Evolutionary conservation across 2,797 vertebrate species (phyloP).

Genomic region (Pangasius larnaudii): DNA sequence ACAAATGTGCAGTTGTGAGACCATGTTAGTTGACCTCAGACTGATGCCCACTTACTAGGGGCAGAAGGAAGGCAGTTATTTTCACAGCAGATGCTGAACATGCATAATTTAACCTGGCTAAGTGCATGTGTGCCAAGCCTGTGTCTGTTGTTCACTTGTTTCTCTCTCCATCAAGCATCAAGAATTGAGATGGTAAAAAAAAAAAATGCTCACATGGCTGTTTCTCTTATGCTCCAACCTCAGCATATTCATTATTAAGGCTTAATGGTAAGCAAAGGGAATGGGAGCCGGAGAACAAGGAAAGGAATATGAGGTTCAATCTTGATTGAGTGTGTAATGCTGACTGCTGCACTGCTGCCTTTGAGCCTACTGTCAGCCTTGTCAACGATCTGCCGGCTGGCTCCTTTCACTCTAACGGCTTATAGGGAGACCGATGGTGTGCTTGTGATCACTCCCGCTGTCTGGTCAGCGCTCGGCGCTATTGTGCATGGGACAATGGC

Average conservation of each 20-base stretch:
- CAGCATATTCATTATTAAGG: background rate
- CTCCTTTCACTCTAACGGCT: constrained; percentile 34
- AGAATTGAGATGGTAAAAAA: background rate
- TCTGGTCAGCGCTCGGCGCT: constrained; percentile 44
- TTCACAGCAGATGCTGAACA: constrained; percentile 63
- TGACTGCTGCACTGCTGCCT: background rate
- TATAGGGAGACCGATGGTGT: constrained; percentile 38
- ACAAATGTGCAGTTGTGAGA: background rate
- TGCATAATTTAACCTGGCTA: constrained; percentile 76
- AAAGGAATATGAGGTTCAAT: background rate
- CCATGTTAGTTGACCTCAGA: constrained; percentile 3
- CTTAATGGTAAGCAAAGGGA: background rate
- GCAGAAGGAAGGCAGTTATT: background rate
- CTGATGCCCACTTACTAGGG: background rate
- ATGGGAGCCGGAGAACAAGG: background rate
- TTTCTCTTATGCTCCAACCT: background rate
- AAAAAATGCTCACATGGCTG: background rate
- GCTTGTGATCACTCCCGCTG: constrained; percentile 46
- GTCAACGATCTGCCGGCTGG: constrained; percentile 34
- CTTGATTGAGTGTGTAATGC: background rate
- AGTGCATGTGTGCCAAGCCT: constrained; percentile 62
- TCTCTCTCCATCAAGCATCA: constrained; percentile 24
- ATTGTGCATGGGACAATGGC: constrained; percentile 41
- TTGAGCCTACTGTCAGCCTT: constrained; percentile 10
- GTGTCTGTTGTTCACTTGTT: constrained; percentile 47